phyloP scores from a whole-genome alignment of 1,140 invertebrate genomes.

The Drosophila nebulosa region DNA sequence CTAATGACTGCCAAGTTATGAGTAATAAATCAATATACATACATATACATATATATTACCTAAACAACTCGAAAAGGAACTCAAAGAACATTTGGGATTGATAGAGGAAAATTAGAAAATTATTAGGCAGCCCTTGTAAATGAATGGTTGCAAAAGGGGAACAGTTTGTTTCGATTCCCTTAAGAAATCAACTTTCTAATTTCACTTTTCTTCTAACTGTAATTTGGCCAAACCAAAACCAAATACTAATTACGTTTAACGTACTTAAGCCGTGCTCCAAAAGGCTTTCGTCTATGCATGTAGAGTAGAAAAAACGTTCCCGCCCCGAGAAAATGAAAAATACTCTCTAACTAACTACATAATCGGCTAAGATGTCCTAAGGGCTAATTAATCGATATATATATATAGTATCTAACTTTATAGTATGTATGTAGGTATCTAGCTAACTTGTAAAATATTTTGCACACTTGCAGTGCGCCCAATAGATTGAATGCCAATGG shows the following conservation, averaged over 20 bases:
- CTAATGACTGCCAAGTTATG: slow-evolving; percentile 57
- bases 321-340: slow-evolving; percentile 3
- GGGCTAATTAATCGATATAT: not conserved
- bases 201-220: too few species aligned
- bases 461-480: slow-evolving; percentile 43
- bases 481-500: slow-evolving; percentile 18
- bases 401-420: not conserved
- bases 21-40: slow-evolving; percentile 32
- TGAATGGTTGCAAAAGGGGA: too few species aligned
- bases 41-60: too few species aligned
- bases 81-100: not conserved
- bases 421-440: slow-evolving; percentile 37
- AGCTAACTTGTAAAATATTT: slow-evolving; percentile 46
- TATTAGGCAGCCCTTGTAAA: too few species aligned
- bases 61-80: not conserved
- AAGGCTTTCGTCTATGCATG: slow-evolving; percentile 52
- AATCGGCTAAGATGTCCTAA: slow-evolving; percentile 52
- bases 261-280: slow-evolving; percentile 61
- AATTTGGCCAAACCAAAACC: not conserved
- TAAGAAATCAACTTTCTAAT: too few species aligned
- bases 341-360: slow-evolving; percentile 40
- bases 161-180: too few species aligned
- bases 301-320: slow-evolving; percentile 44
- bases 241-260: slow-evolving; percentile 61
- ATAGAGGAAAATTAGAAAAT: too few species aligned